Conservation (phyloP, 2,797 vertebrate genomes). For the Octomys mimax region DNA sequence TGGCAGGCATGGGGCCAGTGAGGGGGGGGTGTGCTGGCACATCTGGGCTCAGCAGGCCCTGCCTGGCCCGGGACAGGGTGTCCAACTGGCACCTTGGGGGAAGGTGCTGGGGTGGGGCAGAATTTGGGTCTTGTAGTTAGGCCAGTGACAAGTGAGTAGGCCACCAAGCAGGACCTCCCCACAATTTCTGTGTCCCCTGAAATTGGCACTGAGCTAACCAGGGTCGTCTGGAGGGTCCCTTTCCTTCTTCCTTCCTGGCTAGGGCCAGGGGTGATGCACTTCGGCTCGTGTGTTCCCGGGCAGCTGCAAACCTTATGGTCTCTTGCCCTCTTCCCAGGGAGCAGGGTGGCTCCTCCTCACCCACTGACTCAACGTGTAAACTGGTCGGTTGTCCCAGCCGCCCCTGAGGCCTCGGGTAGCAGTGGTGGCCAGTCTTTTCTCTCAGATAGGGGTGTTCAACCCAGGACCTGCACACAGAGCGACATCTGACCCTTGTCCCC, state of each 20-base stretch:
- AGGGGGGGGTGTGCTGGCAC: fast-evolving
- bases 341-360: neutral
- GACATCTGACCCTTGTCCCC: neutral
- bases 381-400: fast-evolving
- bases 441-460: neutral
- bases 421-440: neutral
- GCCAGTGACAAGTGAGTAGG: neutral
- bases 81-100: neutral
- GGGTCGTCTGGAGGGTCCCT: fast-evolving
- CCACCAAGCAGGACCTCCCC: neutral
- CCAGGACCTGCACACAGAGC: neutral
- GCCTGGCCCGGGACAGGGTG: neutral
- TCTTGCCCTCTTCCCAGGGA: neutral
- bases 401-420: neutral
- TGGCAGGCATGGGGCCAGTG: neutral
- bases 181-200: too few species aligned
- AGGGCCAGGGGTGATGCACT: neutral
- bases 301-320: neutral
- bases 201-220: neutral
- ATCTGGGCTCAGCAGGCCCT: neutral
- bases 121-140: neutral
- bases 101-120: neutral
- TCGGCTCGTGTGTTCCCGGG: neutral
- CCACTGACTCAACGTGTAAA: fast-evolving
- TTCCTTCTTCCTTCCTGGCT: neutral